Evolutionary conservation across 1,140 invertebrate species (phyloP).

Genomic region (Sweltsa coloradensis): DNA sequence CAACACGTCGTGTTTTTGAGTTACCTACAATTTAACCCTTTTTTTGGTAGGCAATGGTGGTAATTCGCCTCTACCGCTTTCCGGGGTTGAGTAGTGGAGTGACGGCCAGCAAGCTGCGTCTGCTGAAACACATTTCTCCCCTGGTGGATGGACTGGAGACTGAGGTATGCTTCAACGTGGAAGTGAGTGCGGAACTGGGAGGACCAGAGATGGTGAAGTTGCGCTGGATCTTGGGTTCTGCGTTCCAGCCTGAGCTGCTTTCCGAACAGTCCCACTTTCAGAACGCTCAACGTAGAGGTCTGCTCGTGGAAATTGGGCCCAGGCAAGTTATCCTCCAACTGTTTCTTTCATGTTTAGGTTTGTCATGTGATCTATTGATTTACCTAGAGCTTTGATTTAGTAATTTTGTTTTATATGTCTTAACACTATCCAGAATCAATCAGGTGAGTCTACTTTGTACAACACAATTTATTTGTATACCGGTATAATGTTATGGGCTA

Average conservation of each 20-base stretch:
- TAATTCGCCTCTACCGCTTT: slow-evolving; percentile 19
- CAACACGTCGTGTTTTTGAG: no score
- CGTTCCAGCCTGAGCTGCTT: slow-evolving; percentile 41
- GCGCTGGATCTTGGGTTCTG: slow-evolving; percentile 56
- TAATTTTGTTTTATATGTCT: no score
- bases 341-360: no score
- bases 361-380: no score
- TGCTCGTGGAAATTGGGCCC: slow-evolving; percentile 67
- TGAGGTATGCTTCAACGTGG: slow-evolving; percentile 71
- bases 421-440: no score
- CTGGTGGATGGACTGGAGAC: slow-evolving; percentile 39
- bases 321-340: no score
- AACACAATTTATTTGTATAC: no score
- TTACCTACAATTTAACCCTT: no score
- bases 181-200: slow-evolving; percentile 38
- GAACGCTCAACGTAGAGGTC: slow-evolving; percentile 26
- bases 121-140: slow-evolving; percentile 17
- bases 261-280: slow-evolving; percentile 31
- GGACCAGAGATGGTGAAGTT: slow-evolving; percentile 42
- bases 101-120: slow-evolving; percentile 18
- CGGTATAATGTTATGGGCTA: no score
- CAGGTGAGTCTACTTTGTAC: no score
- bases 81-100: slow-evolving; percentile 24
- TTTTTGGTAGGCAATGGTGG: no score
- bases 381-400: no score